phyloP scores from a whole-genome alignment of 2,797 vertebrate genomes.

The Anguilla obscura region DNA sequence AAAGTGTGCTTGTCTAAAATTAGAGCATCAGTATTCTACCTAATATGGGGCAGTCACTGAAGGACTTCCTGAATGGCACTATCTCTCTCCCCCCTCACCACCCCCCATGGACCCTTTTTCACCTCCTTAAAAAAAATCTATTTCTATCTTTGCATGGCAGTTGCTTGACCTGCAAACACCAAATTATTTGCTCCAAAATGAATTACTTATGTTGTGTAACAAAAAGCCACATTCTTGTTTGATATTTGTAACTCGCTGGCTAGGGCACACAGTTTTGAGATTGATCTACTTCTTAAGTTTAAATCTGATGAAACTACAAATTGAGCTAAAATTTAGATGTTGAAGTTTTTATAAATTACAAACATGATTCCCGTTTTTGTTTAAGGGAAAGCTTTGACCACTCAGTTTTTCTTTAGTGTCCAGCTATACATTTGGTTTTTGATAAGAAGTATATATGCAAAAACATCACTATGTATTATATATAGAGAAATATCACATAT shows the following conservation, averaged over 20 bases:
- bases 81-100: not conserved
- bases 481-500: not conserved
- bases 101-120: not conserved
- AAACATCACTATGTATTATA: not conserved
- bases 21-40: not conserved
- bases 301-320: not conserved
- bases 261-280: not conserved
- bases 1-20: not conserved
- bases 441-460: not conserved
- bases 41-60: not conserved
- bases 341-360: not conserved
- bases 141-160: not conserved
- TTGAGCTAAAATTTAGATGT: not conserved
- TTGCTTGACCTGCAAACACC: not conserved
- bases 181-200: not conserved
- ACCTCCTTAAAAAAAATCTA: not conserved
- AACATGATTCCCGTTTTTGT: not conserved
- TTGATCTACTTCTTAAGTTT: not conserved
- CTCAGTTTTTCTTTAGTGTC: not conserved
- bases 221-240: not conserved
- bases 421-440: not conserved
- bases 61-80: not conserved
- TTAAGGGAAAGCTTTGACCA: not conserved
- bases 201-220: not conserved
- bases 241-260: not conserved